A percentile compares a stretch with the other conserved stretches of the same genome.
Conservation (phyloP, 2,888 invertebrate genomes). For the Leptinotarsa rubiginosa region DNA sequence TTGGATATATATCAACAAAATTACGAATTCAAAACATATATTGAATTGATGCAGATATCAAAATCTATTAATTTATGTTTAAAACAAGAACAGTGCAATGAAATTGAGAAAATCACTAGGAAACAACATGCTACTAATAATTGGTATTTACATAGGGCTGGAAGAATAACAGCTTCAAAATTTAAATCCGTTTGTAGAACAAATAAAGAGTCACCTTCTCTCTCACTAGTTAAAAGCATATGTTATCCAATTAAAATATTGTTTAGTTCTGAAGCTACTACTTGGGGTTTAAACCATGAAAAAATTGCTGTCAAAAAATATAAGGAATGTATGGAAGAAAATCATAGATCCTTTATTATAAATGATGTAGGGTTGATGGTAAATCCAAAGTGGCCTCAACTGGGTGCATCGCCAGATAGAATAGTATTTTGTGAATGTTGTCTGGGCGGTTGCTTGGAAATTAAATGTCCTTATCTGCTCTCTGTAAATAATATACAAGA, state of each 20-base stretch:
- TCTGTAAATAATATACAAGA: neutral
- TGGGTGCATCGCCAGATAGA: conserved; percentile 43
- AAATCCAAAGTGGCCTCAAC: conserved; percentile 32
- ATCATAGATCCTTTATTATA: conserved; percentile 31
- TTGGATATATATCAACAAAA: neutral
- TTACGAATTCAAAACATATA: neutral
- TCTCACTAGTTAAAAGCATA: conserved; percentile 11
- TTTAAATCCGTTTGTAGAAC: conserved; percentile 26
- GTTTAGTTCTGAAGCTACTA: conserved; percentile 20
- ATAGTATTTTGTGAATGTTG: conserved; percentile 40
- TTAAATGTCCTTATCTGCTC: conserved; percentile 41
- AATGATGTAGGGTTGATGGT: conserved; percentile 36
- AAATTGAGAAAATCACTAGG: neutral
- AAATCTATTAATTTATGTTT: conserved; percentile 3
- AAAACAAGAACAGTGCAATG: neutral
- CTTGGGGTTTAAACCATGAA: conserved; percentile 25
- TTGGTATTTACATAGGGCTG: conserved; percentile 28
- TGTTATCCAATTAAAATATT: conserved; percentile 16
- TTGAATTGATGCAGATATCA: conserved; percentile 20
- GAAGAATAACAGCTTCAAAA: conserved; percentile 30
- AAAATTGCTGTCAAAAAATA: conserved; percentile 22
- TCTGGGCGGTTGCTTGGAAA: conserved; percentile 31
- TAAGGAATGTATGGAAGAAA: conserved; percentile 25
- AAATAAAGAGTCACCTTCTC: conserved; percentile 14
- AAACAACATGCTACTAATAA: neutral